Evolutionary conservation across 2,113 vertebrate genomes (phyloP).

Genomic region (Pituophis catenifer): DNA sequence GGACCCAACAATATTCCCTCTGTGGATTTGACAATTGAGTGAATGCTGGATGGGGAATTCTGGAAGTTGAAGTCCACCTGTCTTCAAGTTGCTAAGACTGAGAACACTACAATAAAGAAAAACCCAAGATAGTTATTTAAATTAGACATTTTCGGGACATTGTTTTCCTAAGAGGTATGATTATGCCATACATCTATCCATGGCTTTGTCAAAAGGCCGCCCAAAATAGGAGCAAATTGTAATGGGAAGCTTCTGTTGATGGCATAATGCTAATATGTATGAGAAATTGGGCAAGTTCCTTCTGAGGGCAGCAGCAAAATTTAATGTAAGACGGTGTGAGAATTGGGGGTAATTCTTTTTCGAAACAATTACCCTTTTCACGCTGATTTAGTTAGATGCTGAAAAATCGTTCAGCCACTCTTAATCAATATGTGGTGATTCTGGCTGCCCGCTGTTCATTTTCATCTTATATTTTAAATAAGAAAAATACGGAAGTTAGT

Average conservation of each 20-base stretch:
- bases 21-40: not conserved
- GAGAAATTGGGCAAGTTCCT: not conserved
- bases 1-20: no score
- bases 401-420: conserved; percentile 14
- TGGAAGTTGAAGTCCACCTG: no score
- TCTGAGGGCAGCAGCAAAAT: not conserved
- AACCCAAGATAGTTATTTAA: not conserved
- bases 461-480: conserved; percentile 13
- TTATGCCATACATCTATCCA: not conserved
- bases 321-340: conserved; percentile 21
- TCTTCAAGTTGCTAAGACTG: no score
- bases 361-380: conserved; percentile 12
- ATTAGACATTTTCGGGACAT: not conserved
- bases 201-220: not conserved
- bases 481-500: not conserved
- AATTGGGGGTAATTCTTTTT: not conserved
- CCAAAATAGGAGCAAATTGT: not conserved
- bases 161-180: conserved; percentile 27
- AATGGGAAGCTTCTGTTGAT: conserved; percentile 2
- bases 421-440: not conserved
- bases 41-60: no score
- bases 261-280: not conserved
- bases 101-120: no score
- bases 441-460: not conserved
- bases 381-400: conserved; percentile 25